A percentile compares a stretch with the other conserved stretches of the same genome.
phyloP scores from a whole-genome alignment of 2,888 invertebrate species.

The Pyralis farinalis region DNA sequence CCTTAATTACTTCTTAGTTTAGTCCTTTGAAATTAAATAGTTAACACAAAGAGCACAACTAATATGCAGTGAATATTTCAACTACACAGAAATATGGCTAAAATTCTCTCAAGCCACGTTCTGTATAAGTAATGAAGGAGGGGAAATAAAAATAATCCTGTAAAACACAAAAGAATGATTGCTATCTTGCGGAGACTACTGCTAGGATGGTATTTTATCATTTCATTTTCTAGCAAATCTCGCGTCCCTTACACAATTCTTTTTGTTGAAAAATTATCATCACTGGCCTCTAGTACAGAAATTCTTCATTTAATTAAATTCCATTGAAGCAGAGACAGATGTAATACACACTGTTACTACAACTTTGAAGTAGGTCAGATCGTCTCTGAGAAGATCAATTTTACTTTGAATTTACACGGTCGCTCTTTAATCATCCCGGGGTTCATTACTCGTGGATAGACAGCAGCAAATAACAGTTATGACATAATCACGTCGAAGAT shows the following conservation, averaged over 20 bases:
- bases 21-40: no score
- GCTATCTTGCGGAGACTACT: slow-evolving; percentile 11
- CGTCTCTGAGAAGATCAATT: background rate
- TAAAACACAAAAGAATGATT: slow-evolving; percentile 24
- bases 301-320: slow-evolving; percentile 52
- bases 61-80: slow-evolving; percentile 25
- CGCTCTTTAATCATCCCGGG: background rate
- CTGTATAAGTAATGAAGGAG: slow-evolving; percentile 26
- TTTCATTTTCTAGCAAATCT: slow-evolving; percentile 20
- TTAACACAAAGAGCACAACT: slow-evolving; percentile 38
- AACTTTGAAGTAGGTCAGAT: slow-evolving; percentile 4
- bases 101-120: slow-evolving; percentile 31
- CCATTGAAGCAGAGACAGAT: slow-evolving; percentile 23
- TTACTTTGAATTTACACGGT: background rate
- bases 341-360: slow-evolving; percentile 17
- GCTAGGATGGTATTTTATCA: slow-evolving; percentile 11
- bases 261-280: slow-evolving; percentile 36
- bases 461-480: slow-evolving; percentile 24
- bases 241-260: slow-evolving; percentile 26
- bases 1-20: no score
- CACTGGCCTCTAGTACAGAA: slow-evolving; percentile 23
- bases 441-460: slow-evolving; percentile 1
- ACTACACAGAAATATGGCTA: slow-evolving; percentile 32
- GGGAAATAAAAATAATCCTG: slow-evolving; percentile 23
- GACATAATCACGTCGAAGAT: slow-evolving; percentile 36